Evolutionary conservation across 1,140 invertebrate species (phyloP).

Genomic region (Portunus trituberculatus): DNA sequence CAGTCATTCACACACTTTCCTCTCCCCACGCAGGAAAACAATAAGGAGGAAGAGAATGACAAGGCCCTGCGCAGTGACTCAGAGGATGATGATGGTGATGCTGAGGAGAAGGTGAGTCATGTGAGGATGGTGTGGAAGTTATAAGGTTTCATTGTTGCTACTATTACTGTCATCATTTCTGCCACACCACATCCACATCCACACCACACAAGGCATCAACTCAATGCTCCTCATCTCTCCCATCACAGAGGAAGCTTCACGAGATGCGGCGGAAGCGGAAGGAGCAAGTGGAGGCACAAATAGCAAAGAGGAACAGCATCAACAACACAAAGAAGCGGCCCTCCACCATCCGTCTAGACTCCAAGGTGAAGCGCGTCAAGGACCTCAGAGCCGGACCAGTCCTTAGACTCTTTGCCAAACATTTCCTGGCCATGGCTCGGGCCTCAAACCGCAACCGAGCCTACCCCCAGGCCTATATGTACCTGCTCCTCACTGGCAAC

Average conservation of each 20-base stretch:
- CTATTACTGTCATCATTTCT: background rate
- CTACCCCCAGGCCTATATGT: constrained; percentile 84
- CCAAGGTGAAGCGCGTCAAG: constrained; percentile 76
- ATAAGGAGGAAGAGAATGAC: constrained; percentile 18
- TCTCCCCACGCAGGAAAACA: background rate
- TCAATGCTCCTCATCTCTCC: too few relatives aligned
- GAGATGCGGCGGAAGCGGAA: constrained; percentile 79
- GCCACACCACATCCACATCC: background rate
- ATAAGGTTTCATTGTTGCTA: background rate
- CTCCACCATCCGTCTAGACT: constrained; percentile 60
- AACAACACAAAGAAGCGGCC: constrained; percentile 1
- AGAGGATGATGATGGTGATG: constrained; percentile 64
- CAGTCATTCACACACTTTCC: background rate
- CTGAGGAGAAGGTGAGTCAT: constrained; percentile 38
- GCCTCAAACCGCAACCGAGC: constrained; percentile 84
- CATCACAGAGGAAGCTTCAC: constrained; percentile 79
- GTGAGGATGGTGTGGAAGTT: too few relatives aligned
- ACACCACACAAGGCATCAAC: too few relatives aligned
- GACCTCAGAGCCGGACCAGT: constrained; percentile 74
- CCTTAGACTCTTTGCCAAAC: constrained; percentile 86
- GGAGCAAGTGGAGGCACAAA: constrained; percentile 47
- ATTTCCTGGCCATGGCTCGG: constrained; percentile 86
- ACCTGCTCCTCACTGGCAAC: constrained; percentile 86
- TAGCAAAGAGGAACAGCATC: background rate
- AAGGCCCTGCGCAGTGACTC: constrained; percentile 59